These are phyloP conservation scores for Agrilus planipennis DNA, from an alignment of 1,140 invertebrate species.

Conservation along the genomic window DNA sequence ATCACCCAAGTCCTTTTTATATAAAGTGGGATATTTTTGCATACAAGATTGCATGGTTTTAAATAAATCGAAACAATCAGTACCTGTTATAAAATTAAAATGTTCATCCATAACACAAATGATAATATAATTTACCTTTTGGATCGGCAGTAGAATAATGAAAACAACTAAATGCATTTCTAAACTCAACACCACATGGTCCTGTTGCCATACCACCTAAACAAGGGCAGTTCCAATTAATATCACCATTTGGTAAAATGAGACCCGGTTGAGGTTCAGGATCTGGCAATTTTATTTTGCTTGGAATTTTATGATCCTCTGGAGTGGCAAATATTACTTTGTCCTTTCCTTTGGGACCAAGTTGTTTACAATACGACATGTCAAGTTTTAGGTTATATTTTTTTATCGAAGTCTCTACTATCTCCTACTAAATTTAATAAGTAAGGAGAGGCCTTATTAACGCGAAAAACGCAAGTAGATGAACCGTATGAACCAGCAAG, in stretches of 20 bases:
- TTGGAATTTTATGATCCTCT: slow-evolving; percentile 64
- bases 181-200: slow-evolving; percentile 84
- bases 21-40: slow-evolving; percentile 75
- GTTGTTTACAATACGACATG: slow-evolving; percentile 38
- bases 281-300: slow-evolving; percentile 57
- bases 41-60: slow-evolving; percentile 90
- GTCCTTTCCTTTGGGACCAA: slow-evolving; percentile 59
- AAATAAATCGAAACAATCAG: slow-evolving; percentile 84
- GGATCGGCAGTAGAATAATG: slow-evolving; percentile 61
- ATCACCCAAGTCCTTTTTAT: slow-evolving; percentile 49
- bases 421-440: slow-evolving; percentile 30
- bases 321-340: slow-evolving; percentile 71
- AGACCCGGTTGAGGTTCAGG: slow-evolving; percentile 65
- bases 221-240: slow-evolving; percentile 96
- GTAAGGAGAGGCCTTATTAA: slow-evolving; percentile 41
- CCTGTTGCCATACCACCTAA: slow-evolving; percentile 91
- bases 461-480: slow-evolving; percentile 39
- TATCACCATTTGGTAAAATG: slow-evolving; percentile 75
- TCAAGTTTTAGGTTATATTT: slow-evolving; percentile 23
- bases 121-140: slow-evolving; percentile 34
- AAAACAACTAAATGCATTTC: slow-evolving; percentile 91
- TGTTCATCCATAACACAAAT: not conserved
- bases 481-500: slow-evolving; percentile 41
- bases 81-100: slow-evolving; percentile 39
- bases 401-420: slow-evolving; percentile 30